Percentiles rank a stretch among this genome's conserved stretches.
phyloP scores from a whole-genome alignment of 2,888 invertebrate species.

The Fragum sueziense region DNA sequence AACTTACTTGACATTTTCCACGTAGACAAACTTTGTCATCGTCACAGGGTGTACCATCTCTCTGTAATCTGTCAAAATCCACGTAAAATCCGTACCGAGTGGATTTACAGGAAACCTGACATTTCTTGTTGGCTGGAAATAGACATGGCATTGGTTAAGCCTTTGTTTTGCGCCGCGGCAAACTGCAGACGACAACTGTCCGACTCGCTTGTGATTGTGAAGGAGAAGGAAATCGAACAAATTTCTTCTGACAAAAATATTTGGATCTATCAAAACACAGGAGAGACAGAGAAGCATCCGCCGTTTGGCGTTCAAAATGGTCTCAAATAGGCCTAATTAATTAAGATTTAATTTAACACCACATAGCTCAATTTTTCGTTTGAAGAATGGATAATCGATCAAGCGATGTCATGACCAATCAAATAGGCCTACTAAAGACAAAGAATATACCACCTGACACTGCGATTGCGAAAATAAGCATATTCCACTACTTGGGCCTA shows the following conservation, averaged over 20 bases:
- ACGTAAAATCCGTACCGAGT: constrained; percentile 32
- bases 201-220: no score
- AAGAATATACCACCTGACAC: background rate
- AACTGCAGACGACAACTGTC: no score
- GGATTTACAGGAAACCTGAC: constrained; percentile 47
- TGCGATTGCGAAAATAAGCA: background rate
- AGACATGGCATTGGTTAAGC: no score
- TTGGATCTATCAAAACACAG: background rate
- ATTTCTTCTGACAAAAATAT: no score
- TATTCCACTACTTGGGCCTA: background rate
- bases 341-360: background rate
- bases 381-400: background rate
- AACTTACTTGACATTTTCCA: constrained; percentile 44
- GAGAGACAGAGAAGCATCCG: background rate
- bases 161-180: no score
- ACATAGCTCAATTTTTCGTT: background rate
- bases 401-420: background rate
- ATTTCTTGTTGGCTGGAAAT: constrained; percentile 40
- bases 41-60: constrained; percentile 44
- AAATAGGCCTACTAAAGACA: background rate
- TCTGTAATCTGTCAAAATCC: constrained; percentile 27
- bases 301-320: background rate
- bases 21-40: constrained; percentile 37
- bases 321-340: background rate
- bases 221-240: no score